phyloP scores from a whole-genome alignment of 1,140 invertebrate genomes.

The Yoshiicerus persimilis region DNA sequence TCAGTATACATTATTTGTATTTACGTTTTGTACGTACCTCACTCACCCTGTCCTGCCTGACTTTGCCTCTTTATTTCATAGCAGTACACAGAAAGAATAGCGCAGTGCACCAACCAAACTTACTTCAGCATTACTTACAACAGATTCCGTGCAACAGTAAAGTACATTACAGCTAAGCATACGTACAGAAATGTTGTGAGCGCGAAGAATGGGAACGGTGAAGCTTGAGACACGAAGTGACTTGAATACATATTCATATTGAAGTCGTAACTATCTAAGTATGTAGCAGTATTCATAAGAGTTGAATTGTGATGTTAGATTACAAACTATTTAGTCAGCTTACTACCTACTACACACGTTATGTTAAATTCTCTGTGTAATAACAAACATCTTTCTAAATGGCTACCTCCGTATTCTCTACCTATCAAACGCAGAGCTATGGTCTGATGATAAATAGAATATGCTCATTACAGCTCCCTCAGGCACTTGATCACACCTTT shows the following conservation, averaged over 20 bases:
- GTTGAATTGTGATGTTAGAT: not conserved
- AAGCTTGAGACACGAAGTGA: not conserved
- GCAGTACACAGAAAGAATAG: not conserved
- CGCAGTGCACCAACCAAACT: not conserved
- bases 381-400: not conserved
- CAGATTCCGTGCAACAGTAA: not conserved
- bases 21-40: not conserved
- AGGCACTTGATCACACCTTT: slow-evolving; percentile 40
- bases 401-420: not conserved
- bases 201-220: not conserved
- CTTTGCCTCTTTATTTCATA: not conserved
- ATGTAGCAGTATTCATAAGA: not conserved
- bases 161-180: not conserved
- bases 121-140: not conserved
- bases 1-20: slow-evolving; percentile 18
- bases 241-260: not conserved
- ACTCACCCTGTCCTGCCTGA: not conserved
- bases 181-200: not conserved
- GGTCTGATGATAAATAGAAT: slow-evolving; percentile 38
- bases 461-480: slow-evolving; percentile 33
- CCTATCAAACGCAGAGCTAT: not conserved
- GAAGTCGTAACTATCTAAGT: not conserved
- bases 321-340: not conserved
- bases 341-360: not conserved
- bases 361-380: not conserved